phyloP scores from a whole-genome alignment of 2,888 invertebrate genomes.

The Tanypteryx hageni region DNA sequence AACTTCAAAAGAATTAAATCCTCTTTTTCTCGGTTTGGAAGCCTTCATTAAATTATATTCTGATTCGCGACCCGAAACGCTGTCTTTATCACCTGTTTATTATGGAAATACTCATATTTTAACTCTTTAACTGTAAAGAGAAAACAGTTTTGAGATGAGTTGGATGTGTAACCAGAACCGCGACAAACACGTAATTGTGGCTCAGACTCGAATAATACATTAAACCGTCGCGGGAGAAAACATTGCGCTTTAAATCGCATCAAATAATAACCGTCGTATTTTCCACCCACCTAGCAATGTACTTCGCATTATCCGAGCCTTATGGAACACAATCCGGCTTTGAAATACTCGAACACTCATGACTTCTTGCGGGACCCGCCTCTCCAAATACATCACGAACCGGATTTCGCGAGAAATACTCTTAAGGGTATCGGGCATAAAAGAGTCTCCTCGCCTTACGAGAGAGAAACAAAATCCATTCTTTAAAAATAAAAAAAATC shows the following conservation, averaged over 20 bases:
- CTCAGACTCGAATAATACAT: not conserved
- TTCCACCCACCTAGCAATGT: not conserved
- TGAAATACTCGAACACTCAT: not conserved
- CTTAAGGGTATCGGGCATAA: not conserved
- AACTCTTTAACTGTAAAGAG: not conserved
- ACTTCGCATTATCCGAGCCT: not conserved
- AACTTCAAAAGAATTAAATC: too few species aligned
- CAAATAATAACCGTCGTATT: conserved; percentile 21
- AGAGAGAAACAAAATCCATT: not conserved
- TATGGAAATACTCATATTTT: too few species aligned
- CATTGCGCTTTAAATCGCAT: not conserved
- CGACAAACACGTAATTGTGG: not conserved
- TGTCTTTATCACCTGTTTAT: too few species aligned
- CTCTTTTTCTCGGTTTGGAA: too few species aligned
- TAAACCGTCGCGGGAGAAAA: not conserved
- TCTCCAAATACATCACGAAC: not conserved
- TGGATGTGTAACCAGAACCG: not conserved
- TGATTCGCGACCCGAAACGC: too few species aligned
- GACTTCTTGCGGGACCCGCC: not conserved
- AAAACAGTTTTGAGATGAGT: not conserved
- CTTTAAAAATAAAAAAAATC: not conserved
- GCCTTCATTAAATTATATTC: too few species aligned
- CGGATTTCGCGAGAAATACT: conserved; percentile 13
- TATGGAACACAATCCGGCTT: not conserved
- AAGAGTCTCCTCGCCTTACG: not conserved